Evolutionary conservation across 2,888 invertebrate species (phyloP).

Genomic region (Crossocerus cetratus): DNA sequence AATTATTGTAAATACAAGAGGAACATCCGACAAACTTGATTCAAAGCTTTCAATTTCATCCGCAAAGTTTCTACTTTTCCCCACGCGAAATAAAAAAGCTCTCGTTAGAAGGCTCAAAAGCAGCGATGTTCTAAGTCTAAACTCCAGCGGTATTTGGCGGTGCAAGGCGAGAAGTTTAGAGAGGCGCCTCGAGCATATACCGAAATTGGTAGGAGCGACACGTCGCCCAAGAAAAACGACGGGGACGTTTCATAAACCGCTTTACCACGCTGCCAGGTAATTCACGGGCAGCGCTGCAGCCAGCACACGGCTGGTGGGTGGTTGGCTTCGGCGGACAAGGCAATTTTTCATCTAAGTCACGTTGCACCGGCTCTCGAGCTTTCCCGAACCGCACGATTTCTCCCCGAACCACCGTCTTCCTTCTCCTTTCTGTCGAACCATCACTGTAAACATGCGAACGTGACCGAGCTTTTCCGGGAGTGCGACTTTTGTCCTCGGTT

Average conservation of each 20-base stretch:
- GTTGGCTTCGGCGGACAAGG: no score
- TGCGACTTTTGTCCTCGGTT: neutral
- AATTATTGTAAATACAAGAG: no score
- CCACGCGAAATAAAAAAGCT: neutral
- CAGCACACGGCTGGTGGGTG: neutral
- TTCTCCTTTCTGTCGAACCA: conserved; percentile 5
- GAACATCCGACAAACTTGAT: no score
- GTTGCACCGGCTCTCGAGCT: conserved; percentile 27
- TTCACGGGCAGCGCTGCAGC: conserved; percentile 34
- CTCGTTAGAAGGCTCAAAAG: neutral
- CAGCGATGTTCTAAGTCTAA: neutral
- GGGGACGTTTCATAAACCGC: conserved; percentile 44
- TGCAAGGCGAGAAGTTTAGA: no score
- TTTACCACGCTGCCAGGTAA: conserved; percentile 39
- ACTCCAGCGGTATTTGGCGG: conserved; percentile 1
- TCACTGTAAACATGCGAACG: conserved; percentile 19
- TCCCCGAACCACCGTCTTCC: neutral
- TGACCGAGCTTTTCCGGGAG: conserved; percentile 19
- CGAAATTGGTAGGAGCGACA: conserved; percentile 33
- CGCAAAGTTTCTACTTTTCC: no score
- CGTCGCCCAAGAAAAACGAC: conserved; percentile 33
- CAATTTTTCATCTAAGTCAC: conserved; percentile 49
- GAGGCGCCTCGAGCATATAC: no score
- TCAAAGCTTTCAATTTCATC: no score
- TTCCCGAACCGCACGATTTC: conserved; percentile 4